phyloP scores from a whole-genome alignment of 2,113 vertebrate genomes.

The Tragelaphus buxtoni region DNA sequence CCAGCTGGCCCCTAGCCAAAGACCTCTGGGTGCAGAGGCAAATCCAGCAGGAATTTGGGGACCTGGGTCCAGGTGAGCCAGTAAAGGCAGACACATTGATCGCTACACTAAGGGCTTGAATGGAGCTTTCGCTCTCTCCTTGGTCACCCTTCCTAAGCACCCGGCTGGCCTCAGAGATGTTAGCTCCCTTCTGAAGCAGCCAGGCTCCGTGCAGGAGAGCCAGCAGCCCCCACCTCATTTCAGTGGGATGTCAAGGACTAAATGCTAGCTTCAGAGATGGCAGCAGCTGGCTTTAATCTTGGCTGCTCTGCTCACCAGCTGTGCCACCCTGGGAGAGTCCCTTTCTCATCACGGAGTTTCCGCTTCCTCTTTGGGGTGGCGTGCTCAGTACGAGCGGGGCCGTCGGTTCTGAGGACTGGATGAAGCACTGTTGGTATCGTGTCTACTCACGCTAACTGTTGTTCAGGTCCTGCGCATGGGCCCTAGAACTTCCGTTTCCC shows the following conservation, averaged over 20 bases:
- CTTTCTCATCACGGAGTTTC: constrained; percentile 13
- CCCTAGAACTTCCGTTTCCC: neutral
- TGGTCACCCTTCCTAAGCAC: neutral
- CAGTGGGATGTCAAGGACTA: neutral
- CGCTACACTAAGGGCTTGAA: neutral
- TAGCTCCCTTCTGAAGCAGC: neutral
- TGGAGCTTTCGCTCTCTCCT: neutral
- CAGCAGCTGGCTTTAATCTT: neutral
- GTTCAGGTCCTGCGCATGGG: neutral
- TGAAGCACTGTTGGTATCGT: neutral
- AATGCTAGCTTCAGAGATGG: neutral
- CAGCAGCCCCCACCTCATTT: neutral
- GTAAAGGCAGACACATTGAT: neutral
- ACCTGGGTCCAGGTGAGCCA: neutral
- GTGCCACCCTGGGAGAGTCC: neutral
- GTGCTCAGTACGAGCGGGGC: neutral
- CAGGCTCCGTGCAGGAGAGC: neutral
- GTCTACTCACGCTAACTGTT: neutral
- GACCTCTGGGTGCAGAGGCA: neutral
- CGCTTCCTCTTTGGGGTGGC: neutral
- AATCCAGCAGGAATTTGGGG: neutral
- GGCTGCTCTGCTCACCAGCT: neutral
- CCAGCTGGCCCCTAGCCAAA: neutral
- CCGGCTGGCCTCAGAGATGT: neutral
- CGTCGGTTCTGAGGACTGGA: neutral